Percentiles rank a stretch among this genome's conserved stretches.
Evolutionary conservation across 2,888 invertebrate species (phyloP).

Genomic region (Coelinius sp.): DNA sequence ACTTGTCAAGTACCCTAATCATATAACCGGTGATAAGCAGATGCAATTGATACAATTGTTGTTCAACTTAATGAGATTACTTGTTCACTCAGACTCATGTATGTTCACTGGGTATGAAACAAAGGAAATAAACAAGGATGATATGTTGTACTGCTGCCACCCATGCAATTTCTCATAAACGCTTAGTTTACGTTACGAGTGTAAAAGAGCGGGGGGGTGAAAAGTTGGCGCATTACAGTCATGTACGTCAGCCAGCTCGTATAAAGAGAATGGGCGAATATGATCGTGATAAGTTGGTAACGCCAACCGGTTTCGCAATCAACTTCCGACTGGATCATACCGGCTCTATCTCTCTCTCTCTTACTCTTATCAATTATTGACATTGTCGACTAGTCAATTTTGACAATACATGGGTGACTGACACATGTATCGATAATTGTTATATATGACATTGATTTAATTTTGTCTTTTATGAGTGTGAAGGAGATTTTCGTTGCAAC

Average conservation of each 20-base stretch:
- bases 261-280: slow-evolving; percentile 17
- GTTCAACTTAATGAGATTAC: slow-evolving; percentile 9
- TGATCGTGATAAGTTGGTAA: slow-evolving; percentile 32
- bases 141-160: not conserved
- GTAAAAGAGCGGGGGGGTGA: not conserved
- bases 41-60: slow-evolving; percentile 3
- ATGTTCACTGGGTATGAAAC: not conserved
- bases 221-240: slow-evolving; percentile 6
- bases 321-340: slow-evolving; percentile 14
- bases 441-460: too few species aligned
- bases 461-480: too few species aligned
- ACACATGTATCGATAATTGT: not conserved
- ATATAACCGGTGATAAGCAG: not conserved
- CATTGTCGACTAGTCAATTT: not conserved
- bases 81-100: not conserved
- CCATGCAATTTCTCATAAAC: slow-evolving; percentile 24
- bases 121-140: slow-evolving; percentile 1
- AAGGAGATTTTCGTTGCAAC: too few species aligned
- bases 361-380: not conserved
- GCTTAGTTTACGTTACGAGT: slow-evolving; percentile 15
- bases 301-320: slow-evolving; percentile 29
- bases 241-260: slow-evolving; percentile 1
- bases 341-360: not conserved
- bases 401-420: not conserved
- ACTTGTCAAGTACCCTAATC: not conserved